A percentile compares a stretch with the other conserved stretches of the same genome.
Evolutionary conservation across 2,797 vertebrate species (phyloP).

Genomic region (Linurgus olivaceus): DNA sequence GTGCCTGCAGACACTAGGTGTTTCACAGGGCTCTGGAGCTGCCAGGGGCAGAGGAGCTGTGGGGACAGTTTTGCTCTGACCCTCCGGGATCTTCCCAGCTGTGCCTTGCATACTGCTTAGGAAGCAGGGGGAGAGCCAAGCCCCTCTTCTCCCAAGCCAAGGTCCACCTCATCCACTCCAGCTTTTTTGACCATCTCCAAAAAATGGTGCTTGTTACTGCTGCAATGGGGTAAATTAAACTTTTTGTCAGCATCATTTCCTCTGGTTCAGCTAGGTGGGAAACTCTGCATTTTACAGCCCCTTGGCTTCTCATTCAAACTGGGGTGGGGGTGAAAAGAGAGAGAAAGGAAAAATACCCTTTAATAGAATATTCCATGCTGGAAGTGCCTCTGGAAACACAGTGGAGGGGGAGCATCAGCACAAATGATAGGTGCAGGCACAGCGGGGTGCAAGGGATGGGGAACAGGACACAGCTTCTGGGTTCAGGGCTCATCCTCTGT

Average conservation of each 20-base stretch:
- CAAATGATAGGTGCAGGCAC: not conserved
- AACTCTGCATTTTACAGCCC: constrained; percentile 37
- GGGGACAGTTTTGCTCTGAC: not conserved
- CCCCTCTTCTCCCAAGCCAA: not conserved
- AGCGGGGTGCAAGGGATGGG: rapidly evolving
- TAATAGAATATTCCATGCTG: constrained; percentile 68
- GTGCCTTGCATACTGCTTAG: not conserved
- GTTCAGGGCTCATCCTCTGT: rapidly evolving
- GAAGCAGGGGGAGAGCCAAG: not conserved
- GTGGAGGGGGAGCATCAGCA: not conserved
- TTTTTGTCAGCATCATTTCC: constrained; percentile 43
- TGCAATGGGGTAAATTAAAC: not conserved
- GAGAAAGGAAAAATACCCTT: constrained; percentile 15
- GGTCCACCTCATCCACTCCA: not conserved
- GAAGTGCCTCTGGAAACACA: constrained; percentile 59
- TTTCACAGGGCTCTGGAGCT: not conserved
- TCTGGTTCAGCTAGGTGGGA: constrained; percentile 41
- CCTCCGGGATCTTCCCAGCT: not conserved
- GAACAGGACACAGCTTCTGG: not conserved
- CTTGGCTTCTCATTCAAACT: not conserved
- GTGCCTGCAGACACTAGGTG: rapidly evolving
- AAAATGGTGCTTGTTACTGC: not conserved
- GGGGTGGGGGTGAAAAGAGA: rapidly evolving
- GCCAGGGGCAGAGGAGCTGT: not conserved
- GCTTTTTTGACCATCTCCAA: not conserved